Percentiles rank a stretch among this genome's conserved stretches.
Evolutionary conservation across 2,797 vertebrate genomes (phyloP).

Genomic region (Enteromius anoplus): DNA sequence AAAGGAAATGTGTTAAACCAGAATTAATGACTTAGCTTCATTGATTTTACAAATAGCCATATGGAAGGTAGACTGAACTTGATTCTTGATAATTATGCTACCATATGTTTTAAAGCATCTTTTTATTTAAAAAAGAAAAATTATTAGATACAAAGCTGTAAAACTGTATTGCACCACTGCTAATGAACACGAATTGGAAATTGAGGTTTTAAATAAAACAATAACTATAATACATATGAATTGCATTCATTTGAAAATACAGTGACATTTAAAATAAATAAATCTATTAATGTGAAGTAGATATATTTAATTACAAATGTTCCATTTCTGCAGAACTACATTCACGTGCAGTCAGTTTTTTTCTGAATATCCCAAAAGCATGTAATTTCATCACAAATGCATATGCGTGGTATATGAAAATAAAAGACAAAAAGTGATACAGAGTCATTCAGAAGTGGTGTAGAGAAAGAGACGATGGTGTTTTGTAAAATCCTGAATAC

Average conservation of each 20-base stretch:
- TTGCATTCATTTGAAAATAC: neutral
- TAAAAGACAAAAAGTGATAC: conserved; percentile 1
- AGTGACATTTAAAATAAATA: neutral
- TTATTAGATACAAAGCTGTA: neutral
- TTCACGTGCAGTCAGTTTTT: neutral
- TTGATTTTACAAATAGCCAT: conserved; percentile 46
- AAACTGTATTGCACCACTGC: neutral
- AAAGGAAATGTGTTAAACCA: conserved; percentile 32
- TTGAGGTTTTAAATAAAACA: conserved; percentile 7
- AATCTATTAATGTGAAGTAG: neutral
- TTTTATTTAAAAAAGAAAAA: neutral
- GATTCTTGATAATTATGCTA: conserved; percentile 23
- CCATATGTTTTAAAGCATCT: neutral
- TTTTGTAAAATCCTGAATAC: neutral
- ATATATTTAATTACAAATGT: neutral
- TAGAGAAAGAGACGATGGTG: neutral
- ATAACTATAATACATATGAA: neutral
- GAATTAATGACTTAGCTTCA: conserved; percentile 34
- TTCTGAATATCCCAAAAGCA: conserved; percentile 7
- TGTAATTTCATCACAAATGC: neutral
- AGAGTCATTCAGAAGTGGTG: conserved; percentile 6
- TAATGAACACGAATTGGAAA: neutral
- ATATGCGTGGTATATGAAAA: conserved; percentile 3
- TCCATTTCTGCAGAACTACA: conserved; percentile 3
- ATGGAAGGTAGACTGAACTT: conserved; percentile 27